Evolutionary conservation across 1,140 invertebrate species (phyloP).

Genomic region (Drosophila equinoxialis): DNA sequence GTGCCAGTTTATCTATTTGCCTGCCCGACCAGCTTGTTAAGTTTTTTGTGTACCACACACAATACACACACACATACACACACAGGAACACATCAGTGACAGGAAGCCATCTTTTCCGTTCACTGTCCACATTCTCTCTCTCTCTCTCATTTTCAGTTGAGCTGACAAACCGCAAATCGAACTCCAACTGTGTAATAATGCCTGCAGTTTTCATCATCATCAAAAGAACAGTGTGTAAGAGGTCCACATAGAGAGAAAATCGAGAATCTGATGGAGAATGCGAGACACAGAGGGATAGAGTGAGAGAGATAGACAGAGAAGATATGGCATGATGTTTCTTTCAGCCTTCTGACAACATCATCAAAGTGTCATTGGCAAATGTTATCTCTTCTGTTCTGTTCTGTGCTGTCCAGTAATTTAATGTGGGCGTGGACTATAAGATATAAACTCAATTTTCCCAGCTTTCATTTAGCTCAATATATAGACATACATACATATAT

Average conservation of each 20-base stretch:
- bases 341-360: slow-evolving; percentile 44
- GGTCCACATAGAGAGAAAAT: not conserved
- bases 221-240: slow-evolving; percentile 3
- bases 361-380: slow-evolving; percentile 54
- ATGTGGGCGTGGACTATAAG: slow-evolving; percentile 61
- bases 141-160: not conserved
- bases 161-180: slow-evolving; percentile 42
- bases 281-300: not conserved
- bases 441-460: slow-evolving; percentile 26
- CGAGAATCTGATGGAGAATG: not conserved
- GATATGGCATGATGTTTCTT: slow-evolving; percentile 22
- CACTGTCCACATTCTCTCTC: not conserved
- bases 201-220: slow-evolving; percentile 25
- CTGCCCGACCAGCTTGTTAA: slow-evolving; percentile 64
- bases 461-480: not conserved
- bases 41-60: slow-evolving; percentile 38
- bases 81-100: not conserved
- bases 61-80: not conserved
- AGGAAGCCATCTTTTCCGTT: not conserved
- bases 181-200: slow-evolving; percentile 37
- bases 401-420: slow-evolving; percentile 61
- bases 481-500: not conserved
- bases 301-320: not conserved
- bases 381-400: slow-evolving; percentile 40
- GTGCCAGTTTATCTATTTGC: slow-evolving; percentile 70